Evolutionary conservation across 2,888 invertebrate species (phyloP), one percentile per base, ranked within the genome.

Genomic region (Nomada ruficornis): DNA sequence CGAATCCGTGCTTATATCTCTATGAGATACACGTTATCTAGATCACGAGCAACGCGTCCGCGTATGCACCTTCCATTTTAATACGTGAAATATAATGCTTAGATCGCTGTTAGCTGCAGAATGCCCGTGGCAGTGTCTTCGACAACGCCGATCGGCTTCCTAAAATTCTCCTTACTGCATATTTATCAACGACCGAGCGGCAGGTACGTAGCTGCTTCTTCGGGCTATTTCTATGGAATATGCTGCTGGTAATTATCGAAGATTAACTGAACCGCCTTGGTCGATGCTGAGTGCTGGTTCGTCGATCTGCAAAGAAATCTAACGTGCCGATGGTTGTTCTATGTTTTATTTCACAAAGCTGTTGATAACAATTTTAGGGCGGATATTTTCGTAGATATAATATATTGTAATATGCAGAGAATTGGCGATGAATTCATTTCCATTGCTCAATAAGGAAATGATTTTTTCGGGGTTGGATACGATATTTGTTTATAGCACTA

Each of bases 1-100:
- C 64, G 57, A 57, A 44, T 55, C 76, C 62, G 23, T 42, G 29
- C 57, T 13, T 60, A 63, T 78, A 76, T 77, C 78, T 79, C 57
- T 23, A 55, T 55, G 78, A 68, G 75, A 85, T 69, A 60, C 69
- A 54, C 60, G 67, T 71, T 82, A 84, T 86, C 83, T 78, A 47
- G 76, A 84, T 78, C 55, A 23, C 55, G 55, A 23, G 42, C 63
- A 50, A 15, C 42, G 44, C 7, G 59, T 23, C 3, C 20, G 50
- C 26, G 18, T 23, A 65, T 47, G 67, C 76, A 62, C 64, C 68
- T 82, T 80, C 78, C 80, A 78, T 87, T 77, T 78, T 80, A 80
- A 82, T 86, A 72, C 64, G 50, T 80, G 76, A 88, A 77, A 74
- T 84, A 80, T 83, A 81, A 87, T 72, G 20, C 60, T 26, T 4